These are phyloP conservation scores for Geotrupes spiniger DNA, from an alignment of 2,888 invertebrate genomes.

Conservation along the genomic window DNA sequence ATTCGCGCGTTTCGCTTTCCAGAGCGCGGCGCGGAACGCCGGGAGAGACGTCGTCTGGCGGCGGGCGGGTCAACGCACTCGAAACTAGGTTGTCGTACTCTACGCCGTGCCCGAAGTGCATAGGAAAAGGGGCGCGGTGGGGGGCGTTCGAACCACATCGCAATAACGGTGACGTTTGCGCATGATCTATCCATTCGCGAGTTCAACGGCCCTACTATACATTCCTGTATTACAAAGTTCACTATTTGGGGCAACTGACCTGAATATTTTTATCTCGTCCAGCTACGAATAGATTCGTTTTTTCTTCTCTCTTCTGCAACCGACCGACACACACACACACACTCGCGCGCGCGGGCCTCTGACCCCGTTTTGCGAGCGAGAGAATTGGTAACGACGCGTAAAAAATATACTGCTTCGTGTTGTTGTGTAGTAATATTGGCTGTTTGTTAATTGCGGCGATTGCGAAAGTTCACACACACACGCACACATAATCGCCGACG, in stretches of 20 bases:
- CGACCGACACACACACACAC: too few species aligned
- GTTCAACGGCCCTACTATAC: slow-evolving; percentile 37
- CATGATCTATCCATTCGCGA: slow-evolving; percentile 31
- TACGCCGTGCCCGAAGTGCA: slow-evolving; percentile 12
- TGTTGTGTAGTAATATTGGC: too few species aligned
- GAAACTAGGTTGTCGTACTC: slow-evolving; percentile 37
- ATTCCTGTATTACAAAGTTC: slow-evolving; percentile 37
- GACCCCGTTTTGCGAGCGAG: slow-evolving; percentile 21
- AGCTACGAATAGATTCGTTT: slow-evolving; percentile 30
- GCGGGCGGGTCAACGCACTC: slow-evolving; percentile 38
- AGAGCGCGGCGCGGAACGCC: too few species aligned
- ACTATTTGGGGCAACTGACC: slow-evolving; percentile 35
- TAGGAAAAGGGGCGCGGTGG: slow-evolving; percentile 19
- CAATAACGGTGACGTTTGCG: slow-evolving; percentile 36
- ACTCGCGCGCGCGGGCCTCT: slow-evolving; percentile 4
- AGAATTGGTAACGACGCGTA: slow-evolving; percentile 6
- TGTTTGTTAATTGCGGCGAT: slow-evolving; percentile 1
- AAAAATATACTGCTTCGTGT: not conserved
- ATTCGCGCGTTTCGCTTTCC: slow-evolving; percentile 29
- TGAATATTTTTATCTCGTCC: slow-evolving; percentile 35
- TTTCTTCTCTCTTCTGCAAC: slow-evolving; percentile 16
- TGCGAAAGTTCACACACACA: not conserved
- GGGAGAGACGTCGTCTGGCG: slow-evolving; percentile 25
- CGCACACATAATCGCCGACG: not conserved
- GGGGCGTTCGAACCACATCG: slow-evolving; percentile 34